A percentile compares a stretch with the other conserved stretches of the same genome.
Conservation (phyloP, 2,113 vertebrate species). For the Podarcis cretensis region DNA sequence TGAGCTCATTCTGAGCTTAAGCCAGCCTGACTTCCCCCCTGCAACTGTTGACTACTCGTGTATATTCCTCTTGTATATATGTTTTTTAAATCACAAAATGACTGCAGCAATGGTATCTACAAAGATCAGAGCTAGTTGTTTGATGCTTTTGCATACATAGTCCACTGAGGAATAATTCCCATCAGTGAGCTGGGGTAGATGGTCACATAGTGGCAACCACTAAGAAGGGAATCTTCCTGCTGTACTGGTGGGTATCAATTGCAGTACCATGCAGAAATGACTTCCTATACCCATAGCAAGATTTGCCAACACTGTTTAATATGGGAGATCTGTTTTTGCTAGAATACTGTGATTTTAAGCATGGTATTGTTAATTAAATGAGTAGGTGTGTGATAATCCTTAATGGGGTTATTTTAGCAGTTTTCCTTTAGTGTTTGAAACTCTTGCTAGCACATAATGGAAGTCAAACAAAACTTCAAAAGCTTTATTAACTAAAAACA, state of each 20-base stretch:
- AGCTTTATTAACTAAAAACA: constrained; percentile 28
- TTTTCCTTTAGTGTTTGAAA: constrained; percentile 24
- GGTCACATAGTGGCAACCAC: not conserved
- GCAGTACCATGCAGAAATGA: not conserved
- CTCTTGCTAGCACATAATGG: constrained; percentile 38
- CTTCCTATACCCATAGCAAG: not conserved
- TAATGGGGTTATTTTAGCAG: constrained; percentile 34
- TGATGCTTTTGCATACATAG: not conserved
- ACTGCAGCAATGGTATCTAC: not conserved
- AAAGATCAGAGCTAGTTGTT: not conserved
- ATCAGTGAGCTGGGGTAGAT: not conserved
- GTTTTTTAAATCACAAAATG: not conserved
- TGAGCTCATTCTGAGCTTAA: too few relatives aligned
- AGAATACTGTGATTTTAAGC: not conserved
- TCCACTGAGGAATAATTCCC: not conserved
- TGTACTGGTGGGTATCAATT: not conserved
- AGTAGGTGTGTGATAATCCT: constrained; percentile 16
- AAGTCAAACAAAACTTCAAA: constrained; percentile 19
- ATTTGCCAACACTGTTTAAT: not conserved
- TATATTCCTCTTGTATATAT: too few relatives aligned
- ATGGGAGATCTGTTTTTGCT: not conserved
- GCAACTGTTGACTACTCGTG: too few relatives aligned
- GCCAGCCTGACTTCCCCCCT: too few relatives aligned
- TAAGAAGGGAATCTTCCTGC: not conserved
- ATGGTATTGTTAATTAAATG: constrained; percentile 7